Evolutionary conservation across 2,888 invertebrate genomes (phyloP).

Genomic region (Vandiemenella viatica): DNA sequence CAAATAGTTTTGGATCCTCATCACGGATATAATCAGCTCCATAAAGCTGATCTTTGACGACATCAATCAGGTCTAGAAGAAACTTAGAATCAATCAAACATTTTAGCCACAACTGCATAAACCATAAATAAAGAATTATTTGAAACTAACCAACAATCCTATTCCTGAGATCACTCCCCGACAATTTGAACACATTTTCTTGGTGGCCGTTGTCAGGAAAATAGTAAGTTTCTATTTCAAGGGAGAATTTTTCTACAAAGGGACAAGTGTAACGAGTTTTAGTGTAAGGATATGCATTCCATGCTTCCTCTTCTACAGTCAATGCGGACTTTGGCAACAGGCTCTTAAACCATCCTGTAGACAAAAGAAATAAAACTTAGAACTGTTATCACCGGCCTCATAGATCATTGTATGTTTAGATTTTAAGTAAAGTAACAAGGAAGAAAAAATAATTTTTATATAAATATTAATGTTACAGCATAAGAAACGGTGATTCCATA

Average conservation of each 20-base stretch:
- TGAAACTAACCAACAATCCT: constrained; percentile 66
- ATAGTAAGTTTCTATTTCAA: constrained; percentile 98
- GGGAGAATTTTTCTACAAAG: constrained; percentile 92
- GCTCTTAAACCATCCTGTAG: constrained; percentile 81
- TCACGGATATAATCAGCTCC: constrained; percentile 85
- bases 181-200: constrained; percentile 90
- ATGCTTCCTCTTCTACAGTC: constrained; percentile 95
- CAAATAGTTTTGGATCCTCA: constrained; percentile 82
- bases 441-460: too few relatives aligned
- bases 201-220: constrained; percentile 85
- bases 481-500: too few relatives aligned
- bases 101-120: too few relatives aligned
- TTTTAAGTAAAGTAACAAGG: too few relatives aligned
- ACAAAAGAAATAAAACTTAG: too few relatives aligned
- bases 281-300: constrained; percentile 99
- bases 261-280: constrained; percentile 96
- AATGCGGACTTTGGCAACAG: constrained; percentile 89
- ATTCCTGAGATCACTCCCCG: constrained; percentile 75
- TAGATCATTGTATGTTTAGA: too few relatives aligned
- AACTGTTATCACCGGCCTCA: too few relatives aligned
- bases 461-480: too few relatives aligned
- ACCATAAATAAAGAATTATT: too few relatives aligned
- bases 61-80: constrained; percentile 80
- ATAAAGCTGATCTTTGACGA: constrained; percentile 87
- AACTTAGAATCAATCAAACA: too few relatives aligned